phyloP scores from a whole-genome alignment of 2,113 vertebrate species.

The Apodemus speciosus region DNA sequence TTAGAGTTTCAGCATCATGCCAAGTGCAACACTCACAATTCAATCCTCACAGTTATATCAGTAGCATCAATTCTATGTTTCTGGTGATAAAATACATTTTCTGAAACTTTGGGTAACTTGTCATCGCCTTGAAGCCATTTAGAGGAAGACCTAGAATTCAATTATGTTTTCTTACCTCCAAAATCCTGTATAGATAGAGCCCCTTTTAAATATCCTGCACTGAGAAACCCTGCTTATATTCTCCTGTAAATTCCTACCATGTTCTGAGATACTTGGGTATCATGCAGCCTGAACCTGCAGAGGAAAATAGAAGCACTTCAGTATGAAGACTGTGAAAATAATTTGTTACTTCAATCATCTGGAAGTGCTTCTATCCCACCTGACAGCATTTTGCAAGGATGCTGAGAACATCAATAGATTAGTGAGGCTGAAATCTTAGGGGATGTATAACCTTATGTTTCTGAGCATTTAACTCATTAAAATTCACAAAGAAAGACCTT shows the following conservation, averaged over 20 bases:
- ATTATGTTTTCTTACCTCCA: neutral
- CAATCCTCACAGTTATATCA: neutral
- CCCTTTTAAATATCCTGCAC: conserved; percentile 38
- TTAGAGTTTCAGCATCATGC: neutral
- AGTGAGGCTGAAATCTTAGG: conserved; percentile 9
- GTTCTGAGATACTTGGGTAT: conserved; percentile 53
- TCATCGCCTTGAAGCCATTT: neutral
- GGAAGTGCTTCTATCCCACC: neutral
- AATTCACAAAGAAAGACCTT: conserved; percentile 76
- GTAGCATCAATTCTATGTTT: neutral
- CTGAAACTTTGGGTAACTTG: neutral
- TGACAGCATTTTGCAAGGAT: conserved; percentile 28
- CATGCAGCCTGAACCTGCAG: conserved; percentile 1
- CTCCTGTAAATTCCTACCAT: conserved; percentile 67
- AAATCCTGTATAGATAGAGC: neutral
- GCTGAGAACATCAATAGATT: conserved; percentile 60
- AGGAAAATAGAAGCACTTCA: conserved; percentile 68
- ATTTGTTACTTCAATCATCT: conserved; percentile 58
- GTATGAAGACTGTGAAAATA: conserved; percentile 63
- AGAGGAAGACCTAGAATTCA: neutral
- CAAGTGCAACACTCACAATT: neutral
- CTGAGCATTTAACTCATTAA: conserved; percentile 74
- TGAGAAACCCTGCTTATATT: conserved; percentile 5
- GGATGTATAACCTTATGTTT: conserved; percentile 68
- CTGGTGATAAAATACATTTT: neutral